A percentile compares a stretch with the other conserved stretches of the same genome.
phyloP scores from a whole-genome alignment of 2,113 vertebrate genomes.

The Hiodon tergisus region DNA sequence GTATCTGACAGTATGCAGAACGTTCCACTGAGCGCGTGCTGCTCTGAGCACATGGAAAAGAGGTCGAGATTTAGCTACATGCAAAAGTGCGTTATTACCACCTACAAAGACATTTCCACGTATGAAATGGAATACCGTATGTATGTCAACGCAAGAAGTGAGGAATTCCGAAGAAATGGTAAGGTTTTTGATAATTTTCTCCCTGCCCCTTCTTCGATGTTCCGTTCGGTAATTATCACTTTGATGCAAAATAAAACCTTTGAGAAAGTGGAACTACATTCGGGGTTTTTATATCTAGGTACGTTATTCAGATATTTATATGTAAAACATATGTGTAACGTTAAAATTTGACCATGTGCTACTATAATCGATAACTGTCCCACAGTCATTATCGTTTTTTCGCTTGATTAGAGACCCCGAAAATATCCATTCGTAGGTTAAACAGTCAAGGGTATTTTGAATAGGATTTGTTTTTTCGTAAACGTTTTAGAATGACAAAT shows the following conservation, averaged over 20 bases:
- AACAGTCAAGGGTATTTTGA: too few species aligned
- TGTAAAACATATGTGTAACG: too few species aligned
- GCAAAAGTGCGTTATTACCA: slow-evolving; percentile 33
- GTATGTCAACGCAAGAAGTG: neutral
- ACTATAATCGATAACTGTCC: too few species aligned
- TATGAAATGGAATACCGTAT: slow-evolving; percentile 38
- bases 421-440: too few species aligned
- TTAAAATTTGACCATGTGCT: too few species aligned
- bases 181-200: slow-evolving; percentile 33
- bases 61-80: slow-evolving; percentile 48
- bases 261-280: neutral
- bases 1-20: slow-evolving; percentile 40
- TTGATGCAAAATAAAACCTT: neutral
- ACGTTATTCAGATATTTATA: too few species aligned
- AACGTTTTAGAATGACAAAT: too few species aligned
- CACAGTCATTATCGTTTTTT: too few species aligned
- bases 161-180: slow-evolving; percentile 31
- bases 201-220: neutral
- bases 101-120: slow-evolving; percentile 24
- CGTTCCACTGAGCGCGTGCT: slow-evolving; percentile 55
- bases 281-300: neutral
- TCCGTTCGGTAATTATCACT: slow-evolving; percentile 11
- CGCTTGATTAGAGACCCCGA: too few species aligned
- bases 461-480: too few species aligned
- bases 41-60: slow-evolving; percentile 65